Base-by-base conservation (phyloP, 2,888 invertebrate genomes). In the Eristalis intricaria region DNA sequence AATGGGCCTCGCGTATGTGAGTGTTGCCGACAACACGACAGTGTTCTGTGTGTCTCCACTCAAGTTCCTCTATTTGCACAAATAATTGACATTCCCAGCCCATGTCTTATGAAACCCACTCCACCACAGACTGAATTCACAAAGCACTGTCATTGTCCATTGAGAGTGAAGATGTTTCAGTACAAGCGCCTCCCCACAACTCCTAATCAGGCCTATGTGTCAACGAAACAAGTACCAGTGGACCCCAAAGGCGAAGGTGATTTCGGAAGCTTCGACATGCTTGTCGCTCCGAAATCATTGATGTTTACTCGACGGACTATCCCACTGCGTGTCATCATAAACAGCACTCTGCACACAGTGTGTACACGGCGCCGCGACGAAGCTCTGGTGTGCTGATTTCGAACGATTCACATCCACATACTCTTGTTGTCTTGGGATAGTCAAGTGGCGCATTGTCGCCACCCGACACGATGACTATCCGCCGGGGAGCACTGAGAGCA, bases 251-350 rank as follows among this genome's bases (percentile, higher is more conserved):
- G 65, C 60, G 79, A 71, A 79, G 73, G 73, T 73, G 73, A 71
- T 65, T 66, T 79, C 71, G 60, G 79, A 65, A 78, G 78, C 65
- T 38, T 65, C 65, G 60, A 73, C 79, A 65, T 71, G 64, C 56
- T 64, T 70, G 70, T 78, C 70, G 64, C 26, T 38, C 50, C 19
- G 15, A 64, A 70, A 70, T 64, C 65, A 71, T 56, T 40, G 40
- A 40, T 58, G 70, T 78, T 71, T 70, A 56, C 64, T 56, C 32
- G 60, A 22, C 29, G 50, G 22, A 50, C 58, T 50, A 50, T 35
- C 38, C 50, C 69, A 63, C 26, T 65, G 63, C 63, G 38, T 63
- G 38, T 50, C 70, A 29, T 29, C 40, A 40, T 50, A 40, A 65
- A 65, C 38, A 70, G 56, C 61, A 50, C 74, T 66, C 35, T 68